Base-by-base conservation (phyloP, 1,140 invertebrate genomes). In the Drosophila orosa region DNA sequence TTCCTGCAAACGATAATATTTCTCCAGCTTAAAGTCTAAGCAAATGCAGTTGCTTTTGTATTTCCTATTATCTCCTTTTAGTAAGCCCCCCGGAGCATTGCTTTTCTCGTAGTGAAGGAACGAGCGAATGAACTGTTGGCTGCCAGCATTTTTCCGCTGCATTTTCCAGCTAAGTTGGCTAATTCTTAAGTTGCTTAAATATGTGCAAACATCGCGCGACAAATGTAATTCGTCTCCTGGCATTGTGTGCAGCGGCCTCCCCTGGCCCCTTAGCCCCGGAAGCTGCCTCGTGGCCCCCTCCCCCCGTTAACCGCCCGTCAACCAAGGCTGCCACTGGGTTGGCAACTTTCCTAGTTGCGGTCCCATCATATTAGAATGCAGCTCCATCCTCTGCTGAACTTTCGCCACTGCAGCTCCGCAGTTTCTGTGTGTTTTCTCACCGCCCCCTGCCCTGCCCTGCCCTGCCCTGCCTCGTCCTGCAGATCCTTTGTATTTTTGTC, bases 111-210 rank as follows among this genome's bases (percentile, higher is more conserved):
- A 42, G 55, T 40, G 17, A 66, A 45, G n/a, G 27, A 29, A 35
- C 37, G 15, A 33, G 35, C n/a, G 33, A 52, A 52, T 40, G 58
- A 77, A 40, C 29, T 57, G 37, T 29, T 71, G 65, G 61, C 54
- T 62, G 76, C 65, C 58, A 63, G 65, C 69, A 87, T 72, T 82
- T 74, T 69, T 77, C 62, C 72, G 55, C 57, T 77, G 79, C 63
- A 66, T 73, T 87, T 87, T 77, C 48, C 45, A 58, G 66, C 45
- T 62, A 82, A 82, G 74, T 83, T 89, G 63, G 73, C 68, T 74
- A 83, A 87, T 83, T 89, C 78, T 83, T 80, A 89, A 78, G 63
- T 83, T 87, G 73, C 73, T 89, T 89, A 84, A 89, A 86, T 89
- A 89, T 89, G 83, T 80, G 84, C 80, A 86, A 87, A 84, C 84